Base-by-base conservation (phyloP, 2,888 invertebrate genomes). In the Fissipunctia ypsillon region DNA sequence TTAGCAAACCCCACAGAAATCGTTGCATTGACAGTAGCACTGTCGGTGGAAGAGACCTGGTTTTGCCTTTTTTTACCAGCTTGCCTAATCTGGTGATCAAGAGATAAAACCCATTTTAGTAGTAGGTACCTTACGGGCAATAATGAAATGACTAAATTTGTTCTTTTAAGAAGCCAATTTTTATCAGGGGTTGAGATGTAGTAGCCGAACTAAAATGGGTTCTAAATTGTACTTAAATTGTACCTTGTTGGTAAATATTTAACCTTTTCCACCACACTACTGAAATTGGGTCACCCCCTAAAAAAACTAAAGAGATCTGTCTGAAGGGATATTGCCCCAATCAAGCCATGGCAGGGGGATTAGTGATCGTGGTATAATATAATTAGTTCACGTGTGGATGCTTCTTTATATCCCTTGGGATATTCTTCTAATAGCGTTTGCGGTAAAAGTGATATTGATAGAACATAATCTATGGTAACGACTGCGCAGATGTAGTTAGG, bases 251-350 rank as follows among this genome's bases (percentile, higher is more conserved):
- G 28, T 52, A 60, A 61, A 65, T 56, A 50, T 80, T 75, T 54
- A 31, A 69, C 41, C 56, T 54, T 35, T 74, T 50, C 48, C 25
- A 38, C 25, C 50, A 22, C 50, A 74, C 56, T 57, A 75, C 25
- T 63, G 50, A 25, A 64, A 70, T 65, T 68, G 43, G 78, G 81
- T 69, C 69, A 65, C 16, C 38, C 19, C 66, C 35, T 43, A 54
- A 69, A 83, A 81, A 81, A 73, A 64, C 66, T 43, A 59, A 83
- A 71, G 67, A 68, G 67, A 78, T 79, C 73, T 70, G 63, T 78
- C 83, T 69, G 79, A 35, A 31, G 73, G 79, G 79, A 70, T 72
- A 22, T 69, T 50, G 31, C 79, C 79, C 48, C 78, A 79, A 80
- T 72, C 79, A 69, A 83, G 69, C 69, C 59, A 52, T 81, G 77